Percentiles rank a stretch among this genome's conserved stretches.
Evolutionary conservation across 1,140 invertebrate genomes (phyloP).

Genomic region (Anthonomus grandis): DNA sequence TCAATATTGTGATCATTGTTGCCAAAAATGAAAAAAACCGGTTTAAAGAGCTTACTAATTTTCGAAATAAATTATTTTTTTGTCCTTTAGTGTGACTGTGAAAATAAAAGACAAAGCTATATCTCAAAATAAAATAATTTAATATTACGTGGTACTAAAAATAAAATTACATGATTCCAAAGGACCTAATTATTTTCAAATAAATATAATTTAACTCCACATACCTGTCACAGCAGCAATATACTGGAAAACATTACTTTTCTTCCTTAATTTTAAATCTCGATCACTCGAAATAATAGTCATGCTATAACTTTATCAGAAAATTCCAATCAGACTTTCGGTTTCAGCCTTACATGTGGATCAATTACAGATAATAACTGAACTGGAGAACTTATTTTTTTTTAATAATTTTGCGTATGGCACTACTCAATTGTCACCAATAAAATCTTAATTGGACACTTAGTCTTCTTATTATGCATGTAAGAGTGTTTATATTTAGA

Average conservation of each 20-base stretch:
- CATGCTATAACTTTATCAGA: constrained; percentile 2
- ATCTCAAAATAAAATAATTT: neutral
- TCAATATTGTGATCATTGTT: too few species aligned
- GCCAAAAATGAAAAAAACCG: too few species aligned
- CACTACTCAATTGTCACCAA: constrained; percentile 17
- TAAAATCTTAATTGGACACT: constrained; percentile 6
- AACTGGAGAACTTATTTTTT: neutral
- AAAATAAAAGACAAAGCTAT: neutral
- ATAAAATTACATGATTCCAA: neutral
- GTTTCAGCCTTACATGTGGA: neutral
- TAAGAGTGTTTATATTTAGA: too few species aligned
- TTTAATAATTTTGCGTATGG: constrained; percentile 18
- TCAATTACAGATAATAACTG: neutral
- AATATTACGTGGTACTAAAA: neutral
- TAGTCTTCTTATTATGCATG: too few species aligned
- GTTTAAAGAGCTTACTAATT: too few species aligned
- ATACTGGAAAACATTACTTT: constrained; percentile 18
- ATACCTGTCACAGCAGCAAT: constrained; percentile 20
- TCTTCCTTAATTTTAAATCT: neutral
- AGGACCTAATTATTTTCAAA: neutral
- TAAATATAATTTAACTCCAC: neutral
- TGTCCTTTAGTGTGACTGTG: too few species aligned
- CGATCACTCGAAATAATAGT: constrained; percentile 14
- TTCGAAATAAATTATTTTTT: too few species aligned
- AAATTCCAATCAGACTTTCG: neutral